These are phyloP conservation scores for Anastrepha obliqua DNA, from an alignment of 1,140 invertebrate species.

Conservation along the genomic window DNA sequence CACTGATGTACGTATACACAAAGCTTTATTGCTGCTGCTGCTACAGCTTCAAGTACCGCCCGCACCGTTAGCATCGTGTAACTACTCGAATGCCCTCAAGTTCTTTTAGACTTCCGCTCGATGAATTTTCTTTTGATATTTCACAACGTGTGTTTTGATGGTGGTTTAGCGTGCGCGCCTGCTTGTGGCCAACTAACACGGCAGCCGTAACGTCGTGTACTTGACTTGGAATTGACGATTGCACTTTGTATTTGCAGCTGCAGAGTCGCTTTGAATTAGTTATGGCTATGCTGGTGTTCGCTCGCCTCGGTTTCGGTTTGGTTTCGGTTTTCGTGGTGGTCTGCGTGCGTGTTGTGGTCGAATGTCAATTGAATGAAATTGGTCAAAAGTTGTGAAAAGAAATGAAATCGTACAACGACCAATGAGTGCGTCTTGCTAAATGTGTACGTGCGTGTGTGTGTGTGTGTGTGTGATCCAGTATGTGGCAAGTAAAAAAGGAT, in stretches of 20 bases:
- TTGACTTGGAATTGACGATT: constrained; percentile 43
- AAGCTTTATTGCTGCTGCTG: background rate
- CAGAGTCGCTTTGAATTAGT: constrained; percentile 35
- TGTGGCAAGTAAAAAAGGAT: constrained; percentile 17
- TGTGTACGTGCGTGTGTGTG: background rate
- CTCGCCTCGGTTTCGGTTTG: background rate
- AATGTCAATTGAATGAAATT: constrained; percentile 59
- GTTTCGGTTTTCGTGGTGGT: constrained; percentile 1
- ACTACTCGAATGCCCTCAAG: constrained; percentile 28
- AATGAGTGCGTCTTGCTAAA: background rate
- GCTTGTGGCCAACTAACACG: constrained; percentile 38
- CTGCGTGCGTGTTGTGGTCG: constrained; percentile 57
- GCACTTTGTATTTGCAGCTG: constrained; percentile 7
- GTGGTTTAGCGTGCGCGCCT: constrained; percentile 18
- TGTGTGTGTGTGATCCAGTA: background rate
- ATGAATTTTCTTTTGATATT: constrained; percentile 47
- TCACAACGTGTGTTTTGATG: background rate
- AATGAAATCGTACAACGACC: background rate
- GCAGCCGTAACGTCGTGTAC: background rate
- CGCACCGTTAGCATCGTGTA: constrained; percentile 1
- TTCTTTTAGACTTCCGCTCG: constrained; percentile 38
- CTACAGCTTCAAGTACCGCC: background rate
- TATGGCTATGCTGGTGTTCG: background rate
- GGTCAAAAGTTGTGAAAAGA: constrained; percentile 53
- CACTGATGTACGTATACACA: background rate